Base-by-base conservation (phyloP, 2,888 invertebrate species). In the Cryptus viduatorius region DNA sequence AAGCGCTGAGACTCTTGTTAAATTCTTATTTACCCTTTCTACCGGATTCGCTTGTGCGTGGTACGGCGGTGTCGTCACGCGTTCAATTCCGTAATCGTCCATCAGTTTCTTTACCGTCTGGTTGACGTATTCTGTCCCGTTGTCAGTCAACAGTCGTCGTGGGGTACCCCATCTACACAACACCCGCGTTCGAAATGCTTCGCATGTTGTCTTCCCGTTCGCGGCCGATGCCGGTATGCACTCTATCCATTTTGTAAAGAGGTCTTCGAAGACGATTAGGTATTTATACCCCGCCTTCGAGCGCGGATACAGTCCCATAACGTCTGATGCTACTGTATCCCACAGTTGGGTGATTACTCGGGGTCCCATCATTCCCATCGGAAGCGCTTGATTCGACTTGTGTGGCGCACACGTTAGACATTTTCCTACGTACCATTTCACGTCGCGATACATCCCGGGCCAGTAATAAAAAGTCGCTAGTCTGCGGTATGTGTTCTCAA, bases 401-500 rank as follows among this genome's bases (percentile, higher is more conserved):
- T 69, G 42, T 16, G 61, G 29, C 4, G 87, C 78, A 75, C 90
- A 92, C 0, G 76, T 65, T 2, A 42, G 29, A 67, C 91, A 91
- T 3, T 53, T 73, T 1, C 73, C 64, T 0, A 91, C 87, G 68
- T 88, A 91, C 0, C 65, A 53, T 3, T 64, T 65, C 0, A 90
- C 82, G n/a, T 90, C 89, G 3, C 31, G 19, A 2, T 71, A 48
- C 87, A 90, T 88, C 12, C 85, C 84, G 1, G 90, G 90, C 91
- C 90, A 92, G 71, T 87, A 90, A 61, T 89, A 90, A 7, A 67
- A 3, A 16, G 61, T 50, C 4, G 72, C 50, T 0, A 89, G 59
- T 37, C 87, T 37, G 1, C 73, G 12, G n/a, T 76, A 86, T 0
- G 90, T 91, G 77, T 89, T 90, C 16, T 73, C 82, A 12, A 87